Evolutionary conservation across 2,113 vertebrate genomes (phyloP).

Genomic region (Cisticola juncidis): DNA sequence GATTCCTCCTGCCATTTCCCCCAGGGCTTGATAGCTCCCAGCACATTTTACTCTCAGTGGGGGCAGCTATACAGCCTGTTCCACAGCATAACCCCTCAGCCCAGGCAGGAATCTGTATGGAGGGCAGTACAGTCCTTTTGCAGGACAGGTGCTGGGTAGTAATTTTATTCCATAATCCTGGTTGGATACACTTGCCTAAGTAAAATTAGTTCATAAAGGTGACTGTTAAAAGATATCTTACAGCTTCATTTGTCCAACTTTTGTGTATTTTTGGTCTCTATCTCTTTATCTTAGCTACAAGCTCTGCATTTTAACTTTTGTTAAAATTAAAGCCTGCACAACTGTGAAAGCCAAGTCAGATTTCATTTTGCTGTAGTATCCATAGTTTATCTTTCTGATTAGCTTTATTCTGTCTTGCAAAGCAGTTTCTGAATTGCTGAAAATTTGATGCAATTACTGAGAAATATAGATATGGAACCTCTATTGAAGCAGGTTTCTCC

Average conservation of each 20-base stretch:
- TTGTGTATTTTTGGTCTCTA: not conserved
- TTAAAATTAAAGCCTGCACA: not conserved
- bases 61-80: not conserved
- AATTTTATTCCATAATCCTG: not conserved
- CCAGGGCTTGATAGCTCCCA: not conserved
- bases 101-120: not conserved
- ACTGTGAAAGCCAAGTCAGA: not conserved
- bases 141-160: not conserved
- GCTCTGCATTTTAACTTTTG: not conserved
- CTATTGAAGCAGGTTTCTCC: not conserved
- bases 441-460: not conserved
- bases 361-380: not conserved
- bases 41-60: not conserved
- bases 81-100: not conserved
- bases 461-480: not conserved
- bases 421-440: not conserved
- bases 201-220: not conserved
- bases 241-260: not conserved
- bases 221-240: not conserved
- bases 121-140: not conserved
- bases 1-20: not conserved
- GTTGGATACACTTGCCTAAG: not conserved
- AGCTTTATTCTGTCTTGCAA: not conserved
- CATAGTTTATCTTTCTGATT: not conserved
- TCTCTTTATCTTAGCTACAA: not conserved